A percentile compares a stretch with the other conserved stretches of the same genome.
phyloP scores from a whole-genome alignment of 2,888 invertebrate species.

The Aethes cnicana region DNA sequence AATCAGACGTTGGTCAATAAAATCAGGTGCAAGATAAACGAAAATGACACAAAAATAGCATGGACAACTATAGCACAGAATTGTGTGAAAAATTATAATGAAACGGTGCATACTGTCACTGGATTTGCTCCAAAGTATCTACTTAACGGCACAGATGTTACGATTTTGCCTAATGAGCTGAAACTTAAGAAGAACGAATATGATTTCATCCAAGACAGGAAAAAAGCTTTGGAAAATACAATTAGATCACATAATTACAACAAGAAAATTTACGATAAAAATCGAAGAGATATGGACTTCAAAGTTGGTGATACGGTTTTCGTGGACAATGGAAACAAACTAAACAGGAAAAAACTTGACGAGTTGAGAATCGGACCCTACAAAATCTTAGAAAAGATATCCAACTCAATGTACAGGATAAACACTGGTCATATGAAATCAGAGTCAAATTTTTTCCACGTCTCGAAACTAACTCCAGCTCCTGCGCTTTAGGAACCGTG shows the following conservation, averaged over 20 bases:
- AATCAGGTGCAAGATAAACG: conserved; percentile 41
- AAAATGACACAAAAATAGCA: conserved; percentile 32
- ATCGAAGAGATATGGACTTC: conserved; percentile 28
- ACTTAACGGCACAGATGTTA: conserved; percentile 21
- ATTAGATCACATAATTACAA: conserved; percentile 33
- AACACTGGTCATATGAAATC: conserved; percentile 39
- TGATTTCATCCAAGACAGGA: conserved; percentile 24
- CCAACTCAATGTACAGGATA: conserved; percentile 40
- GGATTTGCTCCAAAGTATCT: conserved; percentile 33
- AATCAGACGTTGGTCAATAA: conserved; percentile 43
- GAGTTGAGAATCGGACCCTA: conserved; percentile 41
- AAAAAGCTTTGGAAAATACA: conserved; percentile 27
- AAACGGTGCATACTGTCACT: conserved; percentile 31
- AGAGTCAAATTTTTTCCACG: too few relatives aligned
- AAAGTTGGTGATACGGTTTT: conserved; percentile 37
- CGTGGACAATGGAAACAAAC: conserved; percentile 43
- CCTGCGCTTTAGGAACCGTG: too few relatives aligned
- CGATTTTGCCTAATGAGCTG: conserved; percentile 28
- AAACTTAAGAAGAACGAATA: conserved; percentile 2
- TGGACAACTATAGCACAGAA: conserved; percentile 38
- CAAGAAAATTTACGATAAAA: conserved; percentile 32
- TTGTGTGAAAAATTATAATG: conserved; percentile 30
- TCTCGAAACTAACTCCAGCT: too few relatives aligned
- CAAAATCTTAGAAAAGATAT: conserved; percentile 38
- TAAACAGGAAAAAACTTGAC: conserved; percentile 42